Percentiles rank a stretch among this genome's conserved stretches.
These are phyloP conservation scores for Rugalucina vietnamica DNA, from an alignment of 2,888 invertebrate species.

Conservation along the genomic window DNA sequence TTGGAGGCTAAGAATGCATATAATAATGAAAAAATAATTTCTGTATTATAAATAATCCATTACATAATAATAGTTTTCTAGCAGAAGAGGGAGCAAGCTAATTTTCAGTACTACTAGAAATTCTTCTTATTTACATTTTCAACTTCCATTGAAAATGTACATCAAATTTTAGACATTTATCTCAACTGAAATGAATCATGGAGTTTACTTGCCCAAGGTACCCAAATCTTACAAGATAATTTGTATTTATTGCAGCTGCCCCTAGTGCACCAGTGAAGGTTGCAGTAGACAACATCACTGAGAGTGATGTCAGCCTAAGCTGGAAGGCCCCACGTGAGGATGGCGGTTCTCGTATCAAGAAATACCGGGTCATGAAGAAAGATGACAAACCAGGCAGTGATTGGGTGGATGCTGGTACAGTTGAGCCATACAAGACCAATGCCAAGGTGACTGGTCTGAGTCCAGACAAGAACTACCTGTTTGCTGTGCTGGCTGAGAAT, in stretches of 20 bases:
- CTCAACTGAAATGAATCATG: too few species aligned
- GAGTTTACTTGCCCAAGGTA: too few species aligned
- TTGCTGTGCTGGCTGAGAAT: constrained; percentile 97
- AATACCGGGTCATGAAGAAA: constrained; percentile 73
- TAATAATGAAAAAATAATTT: too few species aligned
- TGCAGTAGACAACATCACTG: constrained; percentile 61
- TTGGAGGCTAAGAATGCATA: too few species aligned
- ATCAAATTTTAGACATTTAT: too few species aligned
- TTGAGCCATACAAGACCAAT: constrained; percentile 67
- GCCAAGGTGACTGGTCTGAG: constrained; percentile 80
- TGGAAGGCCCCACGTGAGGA: constrained; percentile 83
- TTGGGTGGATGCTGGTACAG: constrained; percentile 68
- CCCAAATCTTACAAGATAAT: too few species aligned
- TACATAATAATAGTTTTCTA: too few species aligned
- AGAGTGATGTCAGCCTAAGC: constrained; percentile 68
- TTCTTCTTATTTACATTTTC: too few species aligned
- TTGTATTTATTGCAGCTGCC: constrained; percentile 57
- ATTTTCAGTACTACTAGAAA: too few species aligned
- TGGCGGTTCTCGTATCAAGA: constrained; percentile 75
- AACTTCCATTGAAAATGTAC: too few species aligned
- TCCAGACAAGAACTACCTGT: constrained; percentile 94
- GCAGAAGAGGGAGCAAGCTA: too few species aligned
- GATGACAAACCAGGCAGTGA: constrained; percentile 66
- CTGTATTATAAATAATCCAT: too few species aligned
- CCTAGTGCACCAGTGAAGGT: constrained; percentile 71